Percentiles rank a stretch among this genome's conserved stretches.
These are phyloP conservation scores for Nannoperca obscura DNA, from an alignment of 2,797 vertebrate species.

Conservation along the genomic window DNA sequence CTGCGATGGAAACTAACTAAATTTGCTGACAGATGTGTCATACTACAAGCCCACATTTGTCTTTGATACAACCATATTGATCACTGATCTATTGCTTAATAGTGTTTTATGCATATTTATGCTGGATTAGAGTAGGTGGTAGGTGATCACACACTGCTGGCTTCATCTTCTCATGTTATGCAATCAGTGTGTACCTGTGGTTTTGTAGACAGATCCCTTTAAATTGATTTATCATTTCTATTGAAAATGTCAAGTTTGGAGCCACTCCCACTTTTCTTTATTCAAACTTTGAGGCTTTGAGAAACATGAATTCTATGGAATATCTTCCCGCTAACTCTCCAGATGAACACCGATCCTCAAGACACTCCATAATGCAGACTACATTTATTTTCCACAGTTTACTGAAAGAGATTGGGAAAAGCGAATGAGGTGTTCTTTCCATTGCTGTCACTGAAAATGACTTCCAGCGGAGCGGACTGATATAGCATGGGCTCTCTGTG, in stretches of 20 bases:
- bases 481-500: constrained; percentile 47
- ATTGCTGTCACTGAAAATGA: constrained; percentile 63
- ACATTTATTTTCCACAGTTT: constrained; percentile 58
- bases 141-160: neutral
- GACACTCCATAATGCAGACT: neutral
- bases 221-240: constrained; percentile 14
- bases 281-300: neutral
- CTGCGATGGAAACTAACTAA: constrained; percentile 66
- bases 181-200: constrained; percentile 26
- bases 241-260: constrained; percentile 27
- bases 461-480: constrained; percentile 57
- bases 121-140: constrained; percentile 5
- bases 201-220: constrained; percentile 11
- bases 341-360: constrained; percentile 28
- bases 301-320: neutral
- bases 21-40: constrained; percentile 55
- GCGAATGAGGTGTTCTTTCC: constrained; percentile 55
- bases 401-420: constrained; percentile 34
- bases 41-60: constrained; percentile 35
- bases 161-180: constrained; percentile 41
- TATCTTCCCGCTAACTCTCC: constrained; percentile 11
- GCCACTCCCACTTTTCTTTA: neutral
- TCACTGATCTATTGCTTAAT: constrained; percentile 25
- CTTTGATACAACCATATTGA: constrained; percentile 43
- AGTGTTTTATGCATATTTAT: constrained; percentile 29